Conservation (phyloP, 2,888 invertebrate species). For the Oasisia sp. region DNA sequence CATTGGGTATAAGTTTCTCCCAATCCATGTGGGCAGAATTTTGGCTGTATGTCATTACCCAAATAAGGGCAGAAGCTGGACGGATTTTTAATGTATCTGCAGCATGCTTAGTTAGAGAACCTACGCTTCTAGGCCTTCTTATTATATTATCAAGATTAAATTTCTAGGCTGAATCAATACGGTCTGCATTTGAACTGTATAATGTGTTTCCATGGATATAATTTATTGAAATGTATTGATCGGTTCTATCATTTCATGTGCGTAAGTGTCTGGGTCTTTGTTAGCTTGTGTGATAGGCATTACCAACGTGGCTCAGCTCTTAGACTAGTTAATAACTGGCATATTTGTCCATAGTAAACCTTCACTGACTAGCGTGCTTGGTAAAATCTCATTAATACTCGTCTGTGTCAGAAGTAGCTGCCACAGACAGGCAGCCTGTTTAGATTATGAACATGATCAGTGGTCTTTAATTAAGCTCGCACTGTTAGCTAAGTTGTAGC, state of each 20-base stretch:
- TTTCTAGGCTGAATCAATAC: background rate
- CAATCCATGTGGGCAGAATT: background rate
- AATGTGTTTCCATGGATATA: constrained; percentile 1
- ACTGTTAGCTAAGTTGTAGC: no score
- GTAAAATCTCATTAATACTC: no score
- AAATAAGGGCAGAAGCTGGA: background rate
- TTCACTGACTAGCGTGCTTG: no score
- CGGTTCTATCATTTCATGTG: background rate
- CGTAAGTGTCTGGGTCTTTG: background rate
- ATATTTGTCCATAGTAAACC: no score
- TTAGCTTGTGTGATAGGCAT: background rate
- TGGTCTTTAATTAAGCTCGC: no score
- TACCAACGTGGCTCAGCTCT: constrained; percentile 6
- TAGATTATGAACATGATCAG: no score
- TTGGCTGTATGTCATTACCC: background rate
- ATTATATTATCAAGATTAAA: background rate
- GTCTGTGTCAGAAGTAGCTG: no score
- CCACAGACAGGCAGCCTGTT: no score
- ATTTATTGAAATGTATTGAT: constrained; percentile 14
- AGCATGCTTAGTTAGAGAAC: background rate
- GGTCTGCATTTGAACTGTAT: background rate
- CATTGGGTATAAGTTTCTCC: background rate
- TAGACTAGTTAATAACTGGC: background rate
- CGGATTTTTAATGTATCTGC: background rate
- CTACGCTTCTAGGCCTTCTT: background rate